A percentile compares a stretch with the other conserved stretches of the same genome.
These are phyloP conservation scores for Glyptemys insculpta DNA, from an alignment of 2,797 vertebrate genomes.

Conservation along the genomic window DNA sequence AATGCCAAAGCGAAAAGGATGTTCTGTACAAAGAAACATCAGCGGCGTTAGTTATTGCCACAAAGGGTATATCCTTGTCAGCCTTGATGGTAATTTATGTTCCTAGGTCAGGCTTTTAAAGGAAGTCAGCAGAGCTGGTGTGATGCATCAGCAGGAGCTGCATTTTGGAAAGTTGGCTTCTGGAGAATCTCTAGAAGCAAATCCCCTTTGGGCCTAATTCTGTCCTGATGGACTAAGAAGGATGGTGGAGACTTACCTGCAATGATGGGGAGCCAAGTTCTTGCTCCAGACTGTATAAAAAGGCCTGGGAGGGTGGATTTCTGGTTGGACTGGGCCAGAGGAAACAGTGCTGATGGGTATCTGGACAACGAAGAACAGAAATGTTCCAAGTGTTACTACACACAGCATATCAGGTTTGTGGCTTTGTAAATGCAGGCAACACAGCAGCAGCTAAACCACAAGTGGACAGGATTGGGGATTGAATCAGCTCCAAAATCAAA, in stretches of 20 bases:
- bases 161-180: constrained; percentile 36
- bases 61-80: constrained; percentile 69
- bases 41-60: constrained; percentile 21
- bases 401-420: fast-evolving
- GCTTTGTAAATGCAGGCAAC: not conserved
- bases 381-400: not conserved
- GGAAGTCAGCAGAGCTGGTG: constrained; percentile 47
- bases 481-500: not conserved
- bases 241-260: not conserved
- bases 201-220: not conserved
- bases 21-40: constrained; percentile 29
- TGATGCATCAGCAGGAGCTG: constrained; percentile 70
- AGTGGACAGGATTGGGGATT: not conserved
- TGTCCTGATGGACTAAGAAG: not conserved
- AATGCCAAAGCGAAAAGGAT: constrained; percentile 52
- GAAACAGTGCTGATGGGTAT: fast-evolving
- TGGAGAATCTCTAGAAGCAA: not conserved
- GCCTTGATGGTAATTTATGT: constrained; percentile 61
- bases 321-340: not conserved
- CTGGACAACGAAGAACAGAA: fast-evolving
- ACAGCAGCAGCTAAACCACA: not conserved
- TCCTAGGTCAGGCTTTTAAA: constrained; percentile 46
- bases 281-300: not conserved
- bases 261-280: not conserved
- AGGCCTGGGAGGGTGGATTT: not conserved